Conservation (phyloP, 2,113 vertebrate genomes). For the Campylomormyrus tamandua region DNA sequence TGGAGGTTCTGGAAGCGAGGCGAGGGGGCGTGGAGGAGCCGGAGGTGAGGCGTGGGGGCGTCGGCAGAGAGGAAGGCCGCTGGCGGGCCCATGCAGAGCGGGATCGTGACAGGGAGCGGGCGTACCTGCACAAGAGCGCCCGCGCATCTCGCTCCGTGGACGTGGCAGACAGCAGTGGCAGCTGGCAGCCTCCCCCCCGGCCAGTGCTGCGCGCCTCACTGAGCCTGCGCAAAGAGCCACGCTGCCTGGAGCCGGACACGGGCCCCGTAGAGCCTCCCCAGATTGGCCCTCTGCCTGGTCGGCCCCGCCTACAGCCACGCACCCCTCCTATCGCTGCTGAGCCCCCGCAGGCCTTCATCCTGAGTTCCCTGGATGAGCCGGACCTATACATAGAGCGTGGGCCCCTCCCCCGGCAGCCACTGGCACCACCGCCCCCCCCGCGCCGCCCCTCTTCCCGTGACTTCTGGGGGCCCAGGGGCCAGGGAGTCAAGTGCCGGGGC, state of each 20-base stretch:
- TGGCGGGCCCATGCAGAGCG: slow-evolving; percentile 57
- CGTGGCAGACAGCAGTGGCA: slow-evolving; percentile 59
- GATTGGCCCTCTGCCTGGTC: slow-evolving; percentile 52
- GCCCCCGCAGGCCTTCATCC: slow-evolving; percentile 36
- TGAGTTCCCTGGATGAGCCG: slow-evolving; percentile 58
- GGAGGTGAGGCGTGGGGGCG: slow-evolving; percentile 49
- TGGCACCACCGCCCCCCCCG: not conserved
- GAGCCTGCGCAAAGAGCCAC: slow-evolving; percentile 63
- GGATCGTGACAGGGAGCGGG: slow-evolving; percentile 53
- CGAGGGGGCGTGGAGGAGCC: slow-evolving; percentile 58
- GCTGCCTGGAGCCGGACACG: slow-evolving; percentile 47
- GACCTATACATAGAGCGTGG: slow-evolving; percentile 68
- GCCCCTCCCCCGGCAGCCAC: not conserved
- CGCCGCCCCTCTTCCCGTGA: not conserved
- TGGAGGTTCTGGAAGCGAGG: slow-evolving; percentile 59
- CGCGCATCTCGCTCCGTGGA: slow-evolving; percentile 69
- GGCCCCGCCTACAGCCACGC: slow-evolving; percentile 44
- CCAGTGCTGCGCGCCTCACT: slow-evolving; percentile 57
- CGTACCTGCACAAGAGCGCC: slow-evolving; percentile 65
- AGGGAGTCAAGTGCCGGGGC: slow-evolving; percentile 67
- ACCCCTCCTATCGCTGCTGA: slow-evolving; percentile 38
- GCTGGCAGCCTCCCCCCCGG: slow-evolving; percentile 63
- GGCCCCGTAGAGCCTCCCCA: slow-evolving; percentile 64
- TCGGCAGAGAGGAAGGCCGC: slow-evolving; percentile 54
- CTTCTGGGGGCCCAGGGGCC: slow-evolving; percentile 48